phyloP scores from a whole-genome alignment of 1,140 invertebrate genomes.

The Zaprionus capensis region DNA sequence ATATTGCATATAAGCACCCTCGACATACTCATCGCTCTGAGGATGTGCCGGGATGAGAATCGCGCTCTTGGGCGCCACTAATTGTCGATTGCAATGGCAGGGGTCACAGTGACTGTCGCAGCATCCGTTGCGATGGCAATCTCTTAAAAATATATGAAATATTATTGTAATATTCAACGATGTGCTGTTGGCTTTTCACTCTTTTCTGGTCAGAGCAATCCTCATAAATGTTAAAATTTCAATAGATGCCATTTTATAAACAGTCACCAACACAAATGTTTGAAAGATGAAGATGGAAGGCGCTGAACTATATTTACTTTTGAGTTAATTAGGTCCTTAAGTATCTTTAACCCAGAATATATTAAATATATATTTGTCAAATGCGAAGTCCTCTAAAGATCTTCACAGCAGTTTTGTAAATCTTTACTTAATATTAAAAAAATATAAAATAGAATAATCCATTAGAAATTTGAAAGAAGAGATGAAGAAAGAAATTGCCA shows the following conservation, averaged over 20 bases:
- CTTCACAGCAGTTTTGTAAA: no score
- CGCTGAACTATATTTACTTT: no score
- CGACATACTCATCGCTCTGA: slow-evolving; percentile 25
- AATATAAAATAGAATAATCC: background rate
- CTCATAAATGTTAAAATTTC: no score
- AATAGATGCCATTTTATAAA: no score
- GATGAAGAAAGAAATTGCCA: background rate
- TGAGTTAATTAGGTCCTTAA: no score
- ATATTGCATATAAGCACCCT: slow-evolving; percentile 44
- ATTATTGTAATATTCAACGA: slow-evolving; percentile 34
- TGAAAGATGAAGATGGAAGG: no score
- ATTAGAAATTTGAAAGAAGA: background rate
- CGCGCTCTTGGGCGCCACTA: slow-evolving; percentile 77
- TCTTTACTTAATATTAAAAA: background rate
- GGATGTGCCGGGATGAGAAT: slow-evolving; percentile 51
- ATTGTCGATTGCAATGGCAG: slow-evolving; percentile 44
- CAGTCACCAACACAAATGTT: no score
- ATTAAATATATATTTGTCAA: no score
- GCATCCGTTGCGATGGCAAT: slow-evolving; percentile 9
- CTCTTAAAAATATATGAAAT: slow-evolving; percentile 53
- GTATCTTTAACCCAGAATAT: no score
- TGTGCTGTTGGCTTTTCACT: background rate
- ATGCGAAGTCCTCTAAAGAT: no score
- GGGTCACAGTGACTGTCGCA: slow-evolving; percentile 1
- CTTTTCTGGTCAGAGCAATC: no score